Conservation (phyloP, 2,888 invertebrate species). For the Tachystola acroxantha region DNA sequence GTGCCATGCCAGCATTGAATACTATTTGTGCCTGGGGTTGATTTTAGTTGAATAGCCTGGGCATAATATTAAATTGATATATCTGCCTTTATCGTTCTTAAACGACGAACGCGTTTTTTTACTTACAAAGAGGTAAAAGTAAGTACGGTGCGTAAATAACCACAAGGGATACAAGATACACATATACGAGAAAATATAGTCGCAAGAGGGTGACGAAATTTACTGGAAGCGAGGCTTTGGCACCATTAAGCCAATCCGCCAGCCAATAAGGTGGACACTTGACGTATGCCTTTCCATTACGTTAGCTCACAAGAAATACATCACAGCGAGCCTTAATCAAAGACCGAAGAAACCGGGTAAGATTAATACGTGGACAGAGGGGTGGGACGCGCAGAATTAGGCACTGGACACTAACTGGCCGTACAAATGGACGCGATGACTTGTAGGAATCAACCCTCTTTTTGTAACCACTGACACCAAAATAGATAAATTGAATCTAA, state of each 20-base stretch:
- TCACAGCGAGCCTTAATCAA: conserved; percentile 71
- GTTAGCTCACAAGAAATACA: conserved; percentile 72
- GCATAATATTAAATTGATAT: too few species aligned
- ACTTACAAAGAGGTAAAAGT: not conserved
- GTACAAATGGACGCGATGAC: conserved; percentile 39
- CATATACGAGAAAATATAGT: conserved; percentile 9
- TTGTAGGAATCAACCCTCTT: conserved; percentile 19
- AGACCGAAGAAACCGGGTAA: conserved; percentile 61
- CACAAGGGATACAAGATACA: not conserved
- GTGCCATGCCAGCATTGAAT: too few species aligned
- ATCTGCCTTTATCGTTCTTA: too few species aligned
- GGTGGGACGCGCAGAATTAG: conserved; percentile 44
- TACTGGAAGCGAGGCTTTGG: conserved; percentile 48
- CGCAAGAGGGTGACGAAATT: conserved; percentile 46
- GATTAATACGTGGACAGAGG: conserved; percentile 67
- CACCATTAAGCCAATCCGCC: conserved; percentile 65
- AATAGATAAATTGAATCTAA: conserved; percentile 10
- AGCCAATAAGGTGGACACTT: conserved; percentile 74
- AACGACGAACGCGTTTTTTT: too few species aligned
- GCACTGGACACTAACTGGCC: conserved; percentile 37
- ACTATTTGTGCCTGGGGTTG: too few species aligned
- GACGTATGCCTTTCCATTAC: conserved; percentile 75
- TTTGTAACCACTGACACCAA: conserved; percentile 6
- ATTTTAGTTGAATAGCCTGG: too few species aligned
- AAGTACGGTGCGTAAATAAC: not conserved